Conservation (phyloP, 2,113 vertebrate species). For the Corynorhinus townsendii region DNA sequence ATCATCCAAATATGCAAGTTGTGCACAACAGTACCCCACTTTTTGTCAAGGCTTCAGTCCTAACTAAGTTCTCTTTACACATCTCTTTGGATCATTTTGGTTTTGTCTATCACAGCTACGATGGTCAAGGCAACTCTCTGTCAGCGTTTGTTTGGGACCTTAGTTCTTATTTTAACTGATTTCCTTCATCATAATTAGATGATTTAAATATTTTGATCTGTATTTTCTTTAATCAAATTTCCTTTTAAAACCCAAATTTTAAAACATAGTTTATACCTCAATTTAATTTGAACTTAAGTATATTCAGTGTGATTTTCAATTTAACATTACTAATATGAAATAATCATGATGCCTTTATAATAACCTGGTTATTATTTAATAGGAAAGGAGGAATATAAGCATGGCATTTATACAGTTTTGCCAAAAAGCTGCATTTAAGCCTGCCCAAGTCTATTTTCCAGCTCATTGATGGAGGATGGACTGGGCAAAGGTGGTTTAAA, state of each 20-base stretch:
- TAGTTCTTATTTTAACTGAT: not conserved
- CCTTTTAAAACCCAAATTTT: not conserved
- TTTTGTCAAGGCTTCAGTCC: not conserved
- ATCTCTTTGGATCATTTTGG: not conserved
- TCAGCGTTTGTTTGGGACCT: not conserved
- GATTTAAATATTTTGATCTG: conserved; percentile 13
- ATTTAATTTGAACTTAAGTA: not conserved
- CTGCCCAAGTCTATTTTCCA: too few relatives aligned
- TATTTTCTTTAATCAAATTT: not conserved
- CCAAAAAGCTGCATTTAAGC: too few relatives aligned
- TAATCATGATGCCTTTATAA: not conserved
- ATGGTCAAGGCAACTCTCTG: not conserved
- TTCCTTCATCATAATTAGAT: not conserved
- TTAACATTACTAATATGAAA: not conserved
- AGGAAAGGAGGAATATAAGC: too few relatives aligned
- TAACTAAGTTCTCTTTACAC: accelerated
- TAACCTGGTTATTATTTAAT: too few relatives aligned
- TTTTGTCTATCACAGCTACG: not conserved
- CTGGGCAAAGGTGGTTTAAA: too few relatives aligned
- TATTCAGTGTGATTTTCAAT: not conserved
- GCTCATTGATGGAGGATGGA: too few relatives aligned
- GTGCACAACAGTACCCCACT: not conserved
- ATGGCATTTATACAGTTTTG: too few relatives aligned
- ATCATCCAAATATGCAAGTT: not conserved
- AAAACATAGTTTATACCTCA: not conserved